phyloP scores from a whole-genome alignment of 2,113 vertebrate genomes.

The Percopsis transmontana region DNA sequence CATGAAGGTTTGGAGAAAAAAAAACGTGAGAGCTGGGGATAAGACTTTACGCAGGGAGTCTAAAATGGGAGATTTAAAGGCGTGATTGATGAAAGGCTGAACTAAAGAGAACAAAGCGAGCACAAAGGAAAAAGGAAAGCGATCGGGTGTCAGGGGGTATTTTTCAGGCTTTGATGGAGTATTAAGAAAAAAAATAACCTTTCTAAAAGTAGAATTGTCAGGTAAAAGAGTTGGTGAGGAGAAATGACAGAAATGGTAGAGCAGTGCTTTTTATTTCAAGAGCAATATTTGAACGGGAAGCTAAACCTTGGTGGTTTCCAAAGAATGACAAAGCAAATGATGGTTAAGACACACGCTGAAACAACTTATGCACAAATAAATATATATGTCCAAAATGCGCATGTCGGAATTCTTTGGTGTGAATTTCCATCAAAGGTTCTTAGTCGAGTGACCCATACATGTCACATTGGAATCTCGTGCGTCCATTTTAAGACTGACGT shows the following conservation, averaged over 20 bases:
- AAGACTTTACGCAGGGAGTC: background rate
- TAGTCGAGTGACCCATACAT: conserved; percentile 20
- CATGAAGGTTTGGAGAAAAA: background rate
- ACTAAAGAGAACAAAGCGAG: conserved; percentile 26
- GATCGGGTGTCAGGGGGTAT: conserved; percentile 22
- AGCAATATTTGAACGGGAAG: conserved; percentile 28
- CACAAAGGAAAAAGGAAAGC: conserved; percentile 13
- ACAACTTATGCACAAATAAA: conserved; percentile 7
- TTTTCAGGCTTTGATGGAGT: conserved; percentile 33
- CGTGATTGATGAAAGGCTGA: conserved; percentile 24
- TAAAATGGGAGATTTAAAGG: conserved; percentile 9
- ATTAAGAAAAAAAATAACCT: conserved; percentile 19
- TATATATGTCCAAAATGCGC: background rate
- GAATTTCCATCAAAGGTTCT: conserved; percentile 4
- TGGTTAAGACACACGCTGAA: background rate
- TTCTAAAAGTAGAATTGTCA: conserved; percentile 43
- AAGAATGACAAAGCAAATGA: conserved; percentile 19
- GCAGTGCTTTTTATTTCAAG: conserved; percentile 7
- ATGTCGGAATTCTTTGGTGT: background rate
- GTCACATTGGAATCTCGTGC: conserved; percentile 61
- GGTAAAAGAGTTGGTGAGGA: conserved; percentile 27
- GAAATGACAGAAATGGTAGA: conserved; percentile 24
- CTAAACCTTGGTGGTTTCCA: conserved; percentile 12
- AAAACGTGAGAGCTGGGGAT: conserved; percentile 1
- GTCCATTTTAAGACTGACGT: conserved; percentile 41